phyloP scores from a whole-genome alignment of 2,797 vertebrate species.

The Hipposideros larvatus region DNA sequence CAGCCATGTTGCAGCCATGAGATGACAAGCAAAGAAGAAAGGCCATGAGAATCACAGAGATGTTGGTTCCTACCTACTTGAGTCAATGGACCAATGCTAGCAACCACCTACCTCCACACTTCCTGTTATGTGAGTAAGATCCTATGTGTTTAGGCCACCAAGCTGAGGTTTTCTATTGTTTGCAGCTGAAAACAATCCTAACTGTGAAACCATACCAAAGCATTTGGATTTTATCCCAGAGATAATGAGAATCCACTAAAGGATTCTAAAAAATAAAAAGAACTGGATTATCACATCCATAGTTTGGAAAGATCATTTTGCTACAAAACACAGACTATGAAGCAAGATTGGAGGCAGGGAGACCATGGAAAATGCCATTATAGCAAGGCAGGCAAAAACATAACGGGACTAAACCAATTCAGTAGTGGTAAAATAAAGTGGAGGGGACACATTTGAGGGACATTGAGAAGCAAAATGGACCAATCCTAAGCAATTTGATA shows the following conservation, averaged over 20 bases:
- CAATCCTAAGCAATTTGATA: background rate
- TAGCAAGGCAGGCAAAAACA: background rate
- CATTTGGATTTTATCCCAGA: slow-evolving; percentile 21
- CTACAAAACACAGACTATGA: background rate
- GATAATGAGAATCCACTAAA: background rate
- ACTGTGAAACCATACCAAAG: background rate
- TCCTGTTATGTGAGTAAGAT: background rate
- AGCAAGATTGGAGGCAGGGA: background rate
- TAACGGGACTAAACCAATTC: background rate
- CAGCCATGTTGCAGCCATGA: background rate
- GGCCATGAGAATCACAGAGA: background rate
- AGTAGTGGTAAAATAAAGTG: background rate
- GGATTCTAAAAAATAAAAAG: background rate
- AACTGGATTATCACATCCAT: background rate
- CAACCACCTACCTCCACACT: background rate
- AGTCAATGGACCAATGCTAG: background rate
- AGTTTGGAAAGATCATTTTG: background rate
- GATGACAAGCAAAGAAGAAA: background rate
- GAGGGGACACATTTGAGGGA: background rate
- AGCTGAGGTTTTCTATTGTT: background rate
- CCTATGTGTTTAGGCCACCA: background rate
- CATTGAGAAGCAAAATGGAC: background rate
- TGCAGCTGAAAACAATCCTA: background rate
- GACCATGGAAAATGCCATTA: background rate
- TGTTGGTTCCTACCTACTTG: background rate